Conservation (phyloP, 2,113 vertebrate species). For the Campylomormyrus numenius region DNA sequence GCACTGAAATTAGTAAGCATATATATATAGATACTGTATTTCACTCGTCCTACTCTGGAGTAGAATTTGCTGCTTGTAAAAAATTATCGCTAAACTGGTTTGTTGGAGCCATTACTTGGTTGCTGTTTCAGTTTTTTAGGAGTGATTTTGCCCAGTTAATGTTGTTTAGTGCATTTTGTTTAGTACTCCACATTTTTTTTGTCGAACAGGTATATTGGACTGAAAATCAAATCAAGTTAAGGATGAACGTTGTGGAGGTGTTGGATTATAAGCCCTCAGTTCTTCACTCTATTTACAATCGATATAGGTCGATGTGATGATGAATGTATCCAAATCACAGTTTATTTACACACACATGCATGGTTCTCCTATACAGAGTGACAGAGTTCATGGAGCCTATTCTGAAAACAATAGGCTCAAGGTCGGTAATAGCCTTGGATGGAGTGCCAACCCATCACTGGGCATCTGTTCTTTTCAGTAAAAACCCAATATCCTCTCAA, state of each 20-base stretch:
- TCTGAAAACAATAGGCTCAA: not conserved
- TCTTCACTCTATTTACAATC: not conserved
- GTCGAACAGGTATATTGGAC: not conserved
- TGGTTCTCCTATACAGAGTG: not conserved
- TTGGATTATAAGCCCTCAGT: not conserved
- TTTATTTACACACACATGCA: not conserved
- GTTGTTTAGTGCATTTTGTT: not conserved
- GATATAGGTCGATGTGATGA: not conserved
- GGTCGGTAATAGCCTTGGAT: not conserved
- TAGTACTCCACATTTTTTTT: not conserved
- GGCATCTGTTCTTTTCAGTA: constrained; percentile 13
- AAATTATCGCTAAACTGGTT: not conserved
- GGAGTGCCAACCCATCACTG: not conserved
- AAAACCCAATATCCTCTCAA: constrained; percentile 12
- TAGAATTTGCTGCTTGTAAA: not conserved
- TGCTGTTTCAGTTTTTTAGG: not conserved
- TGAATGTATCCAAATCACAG: not conserved
- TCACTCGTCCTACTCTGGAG: not conserved
- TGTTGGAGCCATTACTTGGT: not conserved
- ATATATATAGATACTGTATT: not conserved
- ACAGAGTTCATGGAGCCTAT: not conserved
- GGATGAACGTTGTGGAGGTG: not conserved
- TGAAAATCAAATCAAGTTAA: not conserved
- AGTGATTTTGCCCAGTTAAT: not conserved
- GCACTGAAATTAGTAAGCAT: not conserved